These are phyloP conservation scores for Champsocephalus gunnari DNA, from an alignment of 2,797 vertebrate species.

Conservation along the genomic window DNA sequence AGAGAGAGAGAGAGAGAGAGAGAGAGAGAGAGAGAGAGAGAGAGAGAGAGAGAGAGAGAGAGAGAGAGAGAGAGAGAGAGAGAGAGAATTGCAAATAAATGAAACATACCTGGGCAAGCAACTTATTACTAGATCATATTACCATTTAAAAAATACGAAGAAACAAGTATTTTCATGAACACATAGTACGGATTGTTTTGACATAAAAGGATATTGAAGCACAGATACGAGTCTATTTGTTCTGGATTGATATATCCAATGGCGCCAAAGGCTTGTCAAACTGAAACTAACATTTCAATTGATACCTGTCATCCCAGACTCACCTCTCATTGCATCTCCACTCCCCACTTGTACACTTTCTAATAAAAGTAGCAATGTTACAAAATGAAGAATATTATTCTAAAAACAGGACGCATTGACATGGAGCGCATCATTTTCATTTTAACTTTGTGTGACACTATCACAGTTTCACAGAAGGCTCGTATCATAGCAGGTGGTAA, in stretches of 20 bases:
- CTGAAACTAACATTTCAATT: conserved; percentile 62
- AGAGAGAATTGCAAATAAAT: neutral
- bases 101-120: neutral
- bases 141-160: conserved; percentile 1
- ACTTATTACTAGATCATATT: conserved; percentile 2
- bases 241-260: conserved; percentile 51
- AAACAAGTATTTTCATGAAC: conserved; percentile 10
- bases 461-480: conserved; percentile 73
- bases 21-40: neutral
- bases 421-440: conserved; percentile 66
- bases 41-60: neutral
- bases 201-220: conserved; percentile 38
- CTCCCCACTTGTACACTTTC: conserved; percentile 57
- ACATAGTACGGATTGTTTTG: conserved; percentile 24
- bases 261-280: conserved; percentile 61
- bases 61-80: neutral
- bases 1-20: neutral
- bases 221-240: conserved; percentile 29
- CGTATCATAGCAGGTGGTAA: conserved; percentile 81
- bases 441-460: conserved; percentile 71
- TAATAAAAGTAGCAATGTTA: conserved; percentile 67
- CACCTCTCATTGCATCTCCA: conserved; percentile 36
- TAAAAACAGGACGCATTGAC: conserved; percentile 59
- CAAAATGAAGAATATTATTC: conserved; percentile 60
- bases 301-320: conserved; percentile 55